Evolutionary conservation across 2,888 invertebrate species (phyloP), one percentile per base, ranked within the genome.

Genomic region (Protophormia terraenovae): DNA sequence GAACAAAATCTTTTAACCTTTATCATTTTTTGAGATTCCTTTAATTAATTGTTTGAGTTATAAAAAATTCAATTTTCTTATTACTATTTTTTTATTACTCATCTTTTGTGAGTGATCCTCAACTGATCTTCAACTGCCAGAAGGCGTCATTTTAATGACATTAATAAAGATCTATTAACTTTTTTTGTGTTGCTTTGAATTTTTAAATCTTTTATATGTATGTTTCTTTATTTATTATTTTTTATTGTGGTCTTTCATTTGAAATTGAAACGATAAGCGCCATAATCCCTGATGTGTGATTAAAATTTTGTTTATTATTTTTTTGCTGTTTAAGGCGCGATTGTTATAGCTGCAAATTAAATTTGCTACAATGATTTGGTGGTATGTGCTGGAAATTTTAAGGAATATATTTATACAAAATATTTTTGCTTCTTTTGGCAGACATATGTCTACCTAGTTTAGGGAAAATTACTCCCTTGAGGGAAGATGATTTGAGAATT

Each of bases 1-100:
- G 87, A 87, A 88, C 87, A 87, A 88, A 88, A 86, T 83, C 45
- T 66, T 72, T 47, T 3, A 55, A 58, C 16, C 24, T 64, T 19
- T 45, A 45, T 19, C 29, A 53, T 45, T 29, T n/a, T 55, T 71
- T 58, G 16, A 19, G 24, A n/a, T 41, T 22, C 16, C 38, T 24
- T 83, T 77, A 77, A 77, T 83, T 72, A 67, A 81, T 77, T 66
- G 62, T 69, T 76, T 76, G 47, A 41, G 29, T 73, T 47, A 16
- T 0, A 47, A 5, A 10, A 27, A 75, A 55, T 53, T 67, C 53
- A 71, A 71, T 79, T 62, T 77, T 27, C 66, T 60, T 53, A 66
- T 71, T 71, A n/a, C n/a, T n/a, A 66, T 76, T 77, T 19, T 32
- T 72, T 50, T 81, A 77, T 83, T 83, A 83, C 71, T 83, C 82